Evolutionary conservation across 2,797 vertebrate species (phyloP).

Genomic region (Danio jaintianensis): DNA sequence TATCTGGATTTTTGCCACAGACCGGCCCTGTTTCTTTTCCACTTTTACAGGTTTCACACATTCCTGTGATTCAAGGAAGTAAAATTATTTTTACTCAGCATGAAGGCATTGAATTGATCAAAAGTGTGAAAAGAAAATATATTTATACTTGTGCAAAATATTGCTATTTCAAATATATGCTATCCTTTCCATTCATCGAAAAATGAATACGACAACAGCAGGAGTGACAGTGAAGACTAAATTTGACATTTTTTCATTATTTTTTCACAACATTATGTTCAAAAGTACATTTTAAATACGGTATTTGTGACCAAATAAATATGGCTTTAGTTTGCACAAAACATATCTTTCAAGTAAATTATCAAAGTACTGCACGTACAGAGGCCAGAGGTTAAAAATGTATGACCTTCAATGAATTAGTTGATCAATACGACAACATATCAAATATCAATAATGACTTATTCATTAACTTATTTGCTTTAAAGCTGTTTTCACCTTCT

Average conservation of each 20-base stretch:
- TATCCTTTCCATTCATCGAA: background rate
- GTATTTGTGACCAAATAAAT: background rate
- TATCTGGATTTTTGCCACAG: constrained; percentile 90
- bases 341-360: background rate
- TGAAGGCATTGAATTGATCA: background rate
- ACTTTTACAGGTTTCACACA: constrained; percentile 93
- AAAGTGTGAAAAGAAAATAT: background rate
- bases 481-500: background rate
- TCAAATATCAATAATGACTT: background rate
- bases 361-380: background rate
- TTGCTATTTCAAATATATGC: background rate
- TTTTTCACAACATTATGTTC: background rate
- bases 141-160: background rate
- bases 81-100: background rate
- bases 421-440: background rate
- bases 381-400: background rate
- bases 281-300: background rate
- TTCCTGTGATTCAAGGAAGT: constrained; percentile 73
- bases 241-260: background rate
- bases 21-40: constrained; percentile 84
- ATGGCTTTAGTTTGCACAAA: background rate
- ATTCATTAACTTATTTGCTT: background rate
- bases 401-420: background rate
- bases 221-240: background rate
- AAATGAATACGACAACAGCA: no score